Conservation (phyloP, 2,797 vertebrate genomes). For the Coregonus suidteri region DNA sequence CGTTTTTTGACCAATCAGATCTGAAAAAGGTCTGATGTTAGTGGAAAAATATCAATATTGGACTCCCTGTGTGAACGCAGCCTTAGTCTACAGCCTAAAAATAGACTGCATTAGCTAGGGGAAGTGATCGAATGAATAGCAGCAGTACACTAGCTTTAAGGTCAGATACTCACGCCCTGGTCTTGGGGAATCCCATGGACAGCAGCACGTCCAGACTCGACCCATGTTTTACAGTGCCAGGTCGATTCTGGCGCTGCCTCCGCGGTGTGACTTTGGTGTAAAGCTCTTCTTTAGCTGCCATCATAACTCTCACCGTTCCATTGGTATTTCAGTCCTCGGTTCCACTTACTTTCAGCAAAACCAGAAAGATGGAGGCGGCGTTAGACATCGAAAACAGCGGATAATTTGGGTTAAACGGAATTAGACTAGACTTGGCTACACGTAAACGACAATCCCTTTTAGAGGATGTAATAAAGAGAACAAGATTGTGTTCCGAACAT, state of each 20-base stretch:
- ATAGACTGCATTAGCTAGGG: not conserved
- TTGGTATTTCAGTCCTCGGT: conserved; percentile 53
- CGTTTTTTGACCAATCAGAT: too few relatives aligned
- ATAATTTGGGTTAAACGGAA: conserved; percentile 39
- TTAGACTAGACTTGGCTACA: not conserved
- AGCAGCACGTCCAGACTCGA: conserved; percentile 90
- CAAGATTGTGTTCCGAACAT: conserved; percentile 48
- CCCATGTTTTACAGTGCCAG: conserved; percentile 88
- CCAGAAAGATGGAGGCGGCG: conserved; percentile 21
- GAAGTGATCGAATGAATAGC: not conserved
- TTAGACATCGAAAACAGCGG: conserved; percentile 35
- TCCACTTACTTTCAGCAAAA: conserved; percentile 42
- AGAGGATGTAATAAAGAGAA: conserved; percentile 35
- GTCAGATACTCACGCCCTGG: conserved; percentile 88
- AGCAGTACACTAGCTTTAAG: conserved; percentile 12
- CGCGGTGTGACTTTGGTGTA: conserved; percentile 93
- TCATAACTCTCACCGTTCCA: conserved; percentile 74
- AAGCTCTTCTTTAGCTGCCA: conserved; percentile 91
- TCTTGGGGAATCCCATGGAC: conserved; percentile 94
- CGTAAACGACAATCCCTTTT: conserved; percentile 32
- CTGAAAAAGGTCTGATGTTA: too few relatives aligned
- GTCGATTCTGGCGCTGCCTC: conserved; percentile 85
- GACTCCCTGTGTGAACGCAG: too few relatives aligned
- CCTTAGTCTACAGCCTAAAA: not conserved
- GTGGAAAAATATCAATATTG: too few relatives aligned